phyloP scores from a whole-genome alignment of 2,113 vertebrate genomes.

The Labeo catla region DNA sequence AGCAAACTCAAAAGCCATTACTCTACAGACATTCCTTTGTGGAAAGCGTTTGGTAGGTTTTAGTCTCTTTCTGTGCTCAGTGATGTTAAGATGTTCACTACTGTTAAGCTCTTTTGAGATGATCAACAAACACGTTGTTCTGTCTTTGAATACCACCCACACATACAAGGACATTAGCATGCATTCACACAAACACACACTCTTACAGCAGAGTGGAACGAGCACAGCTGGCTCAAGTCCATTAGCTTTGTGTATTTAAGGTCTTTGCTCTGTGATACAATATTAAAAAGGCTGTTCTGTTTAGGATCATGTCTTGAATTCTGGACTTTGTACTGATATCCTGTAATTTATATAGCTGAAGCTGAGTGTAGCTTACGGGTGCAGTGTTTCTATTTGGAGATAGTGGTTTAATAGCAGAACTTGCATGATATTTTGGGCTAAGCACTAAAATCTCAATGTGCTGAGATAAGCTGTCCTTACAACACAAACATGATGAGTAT shows the following conservation, averaged over 20 bases:
- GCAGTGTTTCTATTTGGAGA: neutral
- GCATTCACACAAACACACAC: slow-evolving; percentile 61
- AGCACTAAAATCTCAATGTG: no score
- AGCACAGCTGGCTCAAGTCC: slow-evolving; percentile 35
- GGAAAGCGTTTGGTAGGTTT: neutral
- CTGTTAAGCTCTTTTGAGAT: slow-evolving; percentile 1
- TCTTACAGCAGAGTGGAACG: slow-evolving; percentile 46
- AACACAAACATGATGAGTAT: neutral
- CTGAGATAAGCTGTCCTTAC: neutral
- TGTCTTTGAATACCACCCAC: slow-evolving; percentile 32
- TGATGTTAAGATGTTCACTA: slow-evolving; percentile 12
- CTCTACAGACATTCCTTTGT: slow-evolving; percentile 27
- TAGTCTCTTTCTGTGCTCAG: neutral
- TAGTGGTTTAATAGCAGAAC: neutral
- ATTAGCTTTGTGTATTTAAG: slow-evolving; percentile 32
- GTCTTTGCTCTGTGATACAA: slow-evolving; percentile 50
- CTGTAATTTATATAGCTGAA: neutral
- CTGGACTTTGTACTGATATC: neutral
- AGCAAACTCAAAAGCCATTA: slow-evolving; percentile 30
- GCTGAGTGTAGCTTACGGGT: slow-evolving; percentile 37
- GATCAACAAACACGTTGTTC: neutral
- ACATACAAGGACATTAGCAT: slow-evolving; percentile 51
- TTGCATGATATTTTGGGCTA: neutral
- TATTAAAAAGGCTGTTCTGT: slow-evolving; percentile 56
- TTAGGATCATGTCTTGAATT: slow-evolving; percentile 33